Evolutionary conservation across 2,888 invertebrate genomes (phyloP).

Genomic region (Cactoblastis cactorum): DNA sequence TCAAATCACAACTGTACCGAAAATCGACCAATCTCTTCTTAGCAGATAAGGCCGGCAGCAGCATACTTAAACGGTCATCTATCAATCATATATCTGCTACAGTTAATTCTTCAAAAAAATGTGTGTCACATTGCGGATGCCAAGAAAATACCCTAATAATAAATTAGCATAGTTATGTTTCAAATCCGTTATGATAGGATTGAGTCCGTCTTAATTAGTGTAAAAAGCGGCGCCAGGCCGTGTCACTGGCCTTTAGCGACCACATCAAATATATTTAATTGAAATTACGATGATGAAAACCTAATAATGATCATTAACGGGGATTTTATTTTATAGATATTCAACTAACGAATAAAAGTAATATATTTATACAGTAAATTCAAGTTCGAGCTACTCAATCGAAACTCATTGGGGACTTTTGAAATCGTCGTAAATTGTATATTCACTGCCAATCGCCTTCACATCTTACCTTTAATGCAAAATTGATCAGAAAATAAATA

Average conservation of each 20-base stretch:
- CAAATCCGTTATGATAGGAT: conserved; percentile 69
- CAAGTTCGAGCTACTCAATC: neutral
- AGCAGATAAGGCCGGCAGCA: conserved; percentile 43
- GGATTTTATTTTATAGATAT: neutral
- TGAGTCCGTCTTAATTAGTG: conserved; percentile 70
- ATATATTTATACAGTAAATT: neutral
- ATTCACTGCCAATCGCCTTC: neutral
- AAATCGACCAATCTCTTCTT: conserved; percentile 25
- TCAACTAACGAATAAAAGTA: neutral
- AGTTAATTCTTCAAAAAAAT: conserved; percentile 72
- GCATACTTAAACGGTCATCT: conserved; percentile 63
- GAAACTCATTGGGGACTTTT: neutral
- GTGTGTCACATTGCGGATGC: conserved; percentile 75
- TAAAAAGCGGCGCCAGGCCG: conserved; percentile 57
- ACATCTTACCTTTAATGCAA: neutral
- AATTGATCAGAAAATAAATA: no score
- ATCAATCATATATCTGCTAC: conserved; percentile 77
- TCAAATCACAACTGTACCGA: conserved; percentile 43
- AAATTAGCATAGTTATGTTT: conserved; percentile 76
- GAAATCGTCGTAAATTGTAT: neutral
- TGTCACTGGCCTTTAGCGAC: conserved; percentile 63
- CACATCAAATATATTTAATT: conserved; percentile 34
- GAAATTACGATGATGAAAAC: conserved; percentile 20
- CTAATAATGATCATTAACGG: neutral
- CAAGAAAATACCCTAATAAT: conserved; percentile 75